Conservation (phyloP, 2,888 invertebrate genomes). For the Callyntrura sp. region DNA sequence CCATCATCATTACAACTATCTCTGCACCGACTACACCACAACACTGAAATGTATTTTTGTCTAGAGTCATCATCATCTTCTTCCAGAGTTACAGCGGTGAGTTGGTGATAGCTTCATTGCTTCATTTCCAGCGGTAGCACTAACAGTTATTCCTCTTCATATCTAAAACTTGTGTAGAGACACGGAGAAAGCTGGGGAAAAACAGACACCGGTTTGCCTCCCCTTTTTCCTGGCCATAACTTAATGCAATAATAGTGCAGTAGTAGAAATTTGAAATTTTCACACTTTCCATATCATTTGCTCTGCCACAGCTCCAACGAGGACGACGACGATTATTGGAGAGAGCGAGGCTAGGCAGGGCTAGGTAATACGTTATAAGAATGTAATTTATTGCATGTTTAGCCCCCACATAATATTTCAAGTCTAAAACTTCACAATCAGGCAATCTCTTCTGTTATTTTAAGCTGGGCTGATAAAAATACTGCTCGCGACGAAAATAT, state of each 20-base stretch:
- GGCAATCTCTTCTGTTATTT: conserved; percentile 18
- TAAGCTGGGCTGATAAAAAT: conserved; percentile 4
- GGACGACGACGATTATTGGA: neutral
- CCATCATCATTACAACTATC: neutral
- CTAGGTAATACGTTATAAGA: neutral
- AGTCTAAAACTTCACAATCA: conserved; percentile 37
- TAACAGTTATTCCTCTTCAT: neutral
- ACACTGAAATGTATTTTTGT: neutral
- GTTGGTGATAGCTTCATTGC: neutral
- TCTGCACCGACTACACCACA: neutral
- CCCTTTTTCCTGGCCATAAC: conserved; percentile 21
- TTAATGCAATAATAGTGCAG: conserved; percentile 51
- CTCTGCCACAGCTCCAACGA: neutral
- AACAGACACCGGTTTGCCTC: neutral
- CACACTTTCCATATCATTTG: conserved; percentile 44
- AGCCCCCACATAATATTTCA: neutral
- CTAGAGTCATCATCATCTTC: conserved; percentile 17
- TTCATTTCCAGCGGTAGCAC: neutral
- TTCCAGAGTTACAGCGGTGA: neutral
- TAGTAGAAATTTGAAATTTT: conserved; percentile 52
- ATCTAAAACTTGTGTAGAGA: neutral
- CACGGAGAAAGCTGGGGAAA: neutral
- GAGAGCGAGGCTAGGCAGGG: neutral
- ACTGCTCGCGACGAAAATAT: conserved; percentile 33
- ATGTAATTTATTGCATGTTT: neutral